A percentile compares a stretch with the other conserved stretches of the same genome.
Evolutionary conservation across 1,140 invertebrate species (phyloP).

Genomic region (Riptortus pedestris): DNA sequence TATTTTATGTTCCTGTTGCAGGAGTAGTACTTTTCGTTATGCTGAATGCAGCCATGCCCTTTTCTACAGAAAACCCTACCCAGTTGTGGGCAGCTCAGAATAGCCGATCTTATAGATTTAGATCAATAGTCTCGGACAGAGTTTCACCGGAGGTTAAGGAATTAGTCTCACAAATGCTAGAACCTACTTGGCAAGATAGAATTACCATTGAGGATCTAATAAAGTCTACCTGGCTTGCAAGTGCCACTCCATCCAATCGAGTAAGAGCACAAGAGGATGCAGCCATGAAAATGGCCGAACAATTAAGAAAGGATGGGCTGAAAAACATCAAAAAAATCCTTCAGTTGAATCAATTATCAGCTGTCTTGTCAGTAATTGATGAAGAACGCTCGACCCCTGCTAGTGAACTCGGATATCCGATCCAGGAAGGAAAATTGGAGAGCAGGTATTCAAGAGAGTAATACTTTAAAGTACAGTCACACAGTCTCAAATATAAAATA

Average conservation of each 20-base stretch:
- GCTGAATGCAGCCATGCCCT: conserved; percentile 68
- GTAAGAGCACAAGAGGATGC: neutral
- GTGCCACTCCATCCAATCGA: neutral
- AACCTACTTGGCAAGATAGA: conserved; percentile 44
- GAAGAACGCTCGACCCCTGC: too few relatives aligned
- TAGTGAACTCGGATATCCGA: too few relatives aligned
- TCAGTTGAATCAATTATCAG: too few relatives aligned
- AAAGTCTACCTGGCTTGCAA: neutral
- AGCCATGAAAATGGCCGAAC: neutral
- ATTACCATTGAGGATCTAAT: neutral
- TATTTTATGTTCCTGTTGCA: too few relatives aligned
- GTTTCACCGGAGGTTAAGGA: conserved; percentile 51
- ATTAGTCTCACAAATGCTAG: conserved; percentile 46
- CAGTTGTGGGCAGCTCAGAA: conserved; percentile 15
- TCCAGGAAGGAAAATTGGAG: too few relatives aligned
- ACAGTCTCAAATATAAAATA: too few relatives aligned
- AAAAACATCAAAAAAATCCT: neutral
- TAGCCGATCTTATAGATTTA: conserved; percentile 11
- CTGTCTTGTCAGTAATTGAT: too few relatives aligned
- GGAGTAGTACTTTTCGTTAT: conserved; percentile 54
- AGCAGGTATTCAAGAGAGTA: too few relatives aligned
- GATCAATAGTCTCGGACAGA: conserved; percentile 20
- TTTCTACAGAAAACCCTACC: conserved; percentile 34
- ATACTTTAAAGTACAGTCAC: too few relatives aligned
- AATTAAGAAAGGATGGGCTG: neutral